Evolutionary conservation across 2,797 vertebrate genomes (phyloP), one percentile per base, ranked within the genome.

Genomic region (Aeoliscus strigatus): DNA sequence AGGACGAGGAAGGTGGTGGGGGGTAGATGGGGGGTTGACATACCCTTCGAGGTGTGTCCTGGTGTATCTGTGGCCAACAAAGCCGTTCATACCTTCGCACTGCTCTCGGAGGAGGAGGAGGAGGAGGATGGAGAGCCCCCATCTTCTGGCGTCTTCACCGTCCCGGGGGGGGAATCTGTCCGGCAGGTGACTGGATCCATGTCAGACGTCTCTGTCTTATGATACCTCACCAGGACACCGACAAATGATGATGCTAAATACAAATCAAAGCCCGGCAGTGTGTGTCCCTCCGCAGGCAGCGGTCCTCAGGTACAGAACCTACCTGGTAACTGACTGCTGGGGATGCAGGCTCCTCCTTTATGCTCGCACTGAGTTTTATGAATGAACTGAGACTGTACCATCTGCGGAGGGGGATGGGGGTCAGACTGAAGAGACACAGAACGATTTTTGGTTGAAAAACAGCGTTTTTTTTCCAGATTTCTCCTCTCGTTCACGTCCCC

Each of bases 131-230:
- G 65, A 30, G 92, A 88, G 76, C 89, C 92, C 58, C 91, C 90
- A 43, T 92, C 90, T 1, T 91, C 87, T 28, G 89, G 90, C 26
- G 88, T 92, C 18, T 90, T 89, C 58, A 65, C 76, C 87, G 80
- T 94, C 91, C 81, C 88, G 33, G 81, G 83, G 30, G 90, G 89
- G 72, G 92, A 93, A 60, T 90, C 90, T 66, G 92, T 89, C 77
- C 91, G 91, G 88, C 91, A 92, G 84, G 89, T 90, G 72, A 85
- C 88, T 14, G 91, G 82, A 66, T 97, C 94, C 83, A 92, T 90
- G 41, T 91, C 92, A 39, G 86, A 70, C 68, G 86, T 64, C 63
- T 54, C 60, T 72, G 90, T 90, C 63, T 87, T 87, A 4, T 84
- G 87, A 74, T 89, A 89, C 91, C 94, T 91, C 80, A 73, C 53